Evolutionary conservation across 1,140 invertebrate genomes (phyloP).

Genomic region (Goniozus legneri): DNA sequence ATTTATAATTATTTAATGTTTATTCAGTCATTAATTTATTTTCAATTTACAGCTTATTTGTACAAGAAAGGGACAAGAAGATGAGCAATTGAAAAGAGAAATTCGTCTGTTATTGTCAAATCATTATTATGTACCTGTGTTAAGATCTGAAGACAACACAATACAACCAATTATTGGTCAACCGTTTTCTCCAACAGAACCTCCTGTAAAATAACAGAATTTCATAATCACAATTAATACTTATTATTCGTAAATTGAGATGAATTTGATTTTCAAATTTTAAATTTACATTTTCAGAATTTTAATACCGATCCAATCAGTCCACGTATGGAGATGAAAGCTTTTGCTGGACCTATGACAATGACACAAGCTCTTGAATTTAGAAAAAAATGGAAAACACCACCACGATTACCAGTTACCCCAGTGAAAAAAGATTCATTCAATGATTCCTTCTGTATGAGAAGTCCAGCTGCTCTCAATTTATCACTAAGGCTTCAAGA

Average conservation of each 20-base stretch:
- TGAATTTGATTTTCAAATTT: constrained; percentile 11
- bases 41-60: constrained; percentile 63
- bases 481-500: constrained; percentile 66
- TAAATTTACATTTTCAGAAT: constrained; percentile 50
- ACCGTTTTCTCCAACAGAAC: constrained; percentile 66
- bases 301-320: constrained; percentile 64
- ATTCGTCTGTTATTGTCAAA: constrained; percentile 66
- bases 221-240: constrained; percentile 4
- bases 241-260: not conserved
- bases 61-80: constrained; percentile 48
- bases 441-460: constrained; percentile 21
- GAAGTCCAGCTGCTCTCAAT: constrained; percentile 29
- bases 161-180: constrained; percentile 69
- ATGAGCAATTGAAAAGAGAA: constrained; percentile 49
- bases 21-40: too few species aligned
- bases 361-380: constrained; percentile 69
- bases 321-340: constrained; percentile 69
- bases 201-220: constrained; percentile 23
- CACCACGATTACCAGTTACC: constrained; percentile 54
- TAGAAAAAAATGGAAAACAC: constrained; percentile 77
- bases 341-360: constrained; percentile 83
- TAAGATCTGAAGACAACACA: constrained; percentile 70
- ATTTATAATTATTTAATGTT: constrained; percentile 8
- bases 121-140: constrained; percentile 80
- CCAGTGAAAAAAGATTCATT: constrained; percentile 11